These are phyloP conservation scores for Blastomussa wellsi DNA, from an alignment of 92 coral and sea anemone species.

Conservation along the genomic window DNA sequence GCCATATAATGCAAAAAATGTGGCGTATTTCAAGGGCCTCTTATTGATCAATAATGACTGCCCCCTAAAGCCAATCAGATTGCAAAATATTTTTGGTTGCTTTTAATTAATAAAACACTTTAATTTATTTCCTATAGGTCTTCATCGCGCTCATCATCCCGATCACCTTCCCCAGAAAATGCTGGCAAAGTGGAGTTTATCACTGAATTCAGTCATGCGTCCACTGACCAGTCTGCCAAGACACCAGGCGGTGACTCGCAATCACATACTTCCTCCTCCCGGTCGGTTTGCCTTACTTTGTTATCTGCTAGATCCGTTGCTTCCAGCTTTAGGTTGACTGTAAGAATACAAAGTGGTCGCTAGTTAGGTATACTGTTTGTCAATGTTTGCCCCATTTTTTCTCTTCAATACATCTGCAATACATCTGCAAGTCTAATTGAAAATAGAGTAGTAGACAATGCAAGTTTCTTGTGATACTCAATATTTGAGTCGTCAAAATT, in stretches of 20 bases:
- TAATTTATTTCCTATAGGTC: constrained; percentile 33
- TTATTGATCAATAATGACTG: no score
- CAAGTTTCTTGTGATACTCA: no score
- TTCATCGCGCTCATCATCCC: constrained; percentile 66
- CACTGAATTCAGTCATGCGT: constrained; percentile 64
- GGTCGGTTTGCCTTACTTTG: constrained; percentile 77
- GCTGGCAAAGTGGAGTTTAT: constrained; percentile 75
- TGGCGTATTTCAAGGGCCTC: no score
- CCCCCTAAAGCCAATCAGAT: no score
- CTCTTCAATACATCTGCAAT: background rate
- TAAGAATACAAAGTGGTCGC: constrained; percentile 20
- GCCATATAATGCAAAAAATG: no score
- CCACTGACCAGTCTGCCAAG: constrained; percentile 35
- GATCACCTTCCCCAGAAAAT: constrained; percentile 67
- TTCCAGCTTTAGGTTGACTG: constrained; percentile 34
- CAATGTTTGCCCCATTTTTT: background rate
- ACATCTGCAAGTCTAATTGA: no score
- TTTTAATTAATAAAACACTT: background rate
- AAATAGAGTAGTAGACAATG: no score
- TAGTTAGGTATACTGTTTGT: constrained; percentile 27
- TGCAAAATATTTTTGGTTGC: background rate
- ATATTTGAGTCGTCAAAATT: no score
- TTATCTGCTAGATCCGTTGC: constrained; percentile 34
- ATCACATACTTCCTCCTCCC: constrained; percentile 65
- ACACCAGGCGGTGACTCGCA: constrained; percentile 56